These are phyloP conservation scores for Hymenopus coronatus DNA, from an alignment of 2,888 invertebrate species.

Conservation along the genomic window DNA sequence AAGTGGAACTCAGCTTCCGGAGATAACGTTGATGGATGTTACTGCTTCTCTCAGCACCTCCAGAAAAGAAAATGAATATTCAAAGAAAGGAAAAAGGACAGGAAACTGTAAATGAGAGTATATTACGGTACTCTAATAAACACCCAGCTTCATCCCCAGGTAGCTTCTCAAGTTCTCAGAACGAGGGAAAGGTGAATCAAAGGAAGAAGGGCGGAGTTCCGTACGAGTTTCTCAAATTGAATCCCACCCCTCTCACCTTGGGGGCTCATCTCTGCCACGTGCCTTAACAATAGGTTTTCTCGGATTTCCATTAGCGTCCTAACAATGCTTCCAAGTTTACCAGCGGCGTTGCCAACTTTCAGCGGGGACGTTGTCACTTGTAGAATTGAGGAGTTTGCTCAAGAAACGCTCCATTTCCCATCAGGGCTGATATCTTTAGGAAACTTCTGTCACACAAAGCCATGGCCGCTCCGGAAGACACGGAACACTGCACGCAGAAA, in stretches of 20 bases:
- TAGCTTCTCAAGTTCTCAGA: neutral
- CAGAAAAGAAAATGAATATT: neutral
- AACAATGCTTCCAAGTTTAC: slow-evolving; percentile 13
- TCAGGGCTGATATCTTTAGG: neutral
- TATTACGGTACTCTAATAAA: neutral
- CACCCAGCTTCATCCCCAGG: neutral
- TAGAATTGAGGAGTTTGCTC: neutral
- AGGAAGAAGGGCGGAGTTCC: neutral
- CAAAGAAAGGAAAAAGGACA: neutral
- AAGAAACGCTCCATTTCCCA: neutral
- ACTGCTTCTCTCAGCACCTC: neutral
- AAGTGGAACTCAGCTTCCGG: neutral
- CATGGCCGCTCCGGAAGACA: neutral
- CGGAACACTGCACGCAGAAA: neutral
- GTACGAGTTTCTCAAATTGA: slow-evolving; percentile 15
- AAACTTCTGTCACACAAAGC: neutral
- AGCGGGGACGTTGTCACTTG: neutral
- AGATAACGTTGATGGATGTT: neutral
- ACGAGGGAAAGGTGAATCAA: neutral
- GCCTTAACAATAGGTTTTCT: slow-evolving; percentile 26
- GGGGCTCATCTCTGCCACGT: neutral
- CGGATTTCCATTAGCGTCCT: slow-evolving; percentile 24
- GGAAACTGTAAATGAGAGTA: neutral
- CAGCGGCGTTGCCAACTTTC: slow-evolving; percentile 9
- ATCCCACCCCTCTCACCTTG: neutral